Evolutionary conservation across 37 sponge, comb jelly and placozoan species (phyloP), one percentile per base, ranked within the genome.

Genomic region (Cliona cf. orientalis): DNA sequence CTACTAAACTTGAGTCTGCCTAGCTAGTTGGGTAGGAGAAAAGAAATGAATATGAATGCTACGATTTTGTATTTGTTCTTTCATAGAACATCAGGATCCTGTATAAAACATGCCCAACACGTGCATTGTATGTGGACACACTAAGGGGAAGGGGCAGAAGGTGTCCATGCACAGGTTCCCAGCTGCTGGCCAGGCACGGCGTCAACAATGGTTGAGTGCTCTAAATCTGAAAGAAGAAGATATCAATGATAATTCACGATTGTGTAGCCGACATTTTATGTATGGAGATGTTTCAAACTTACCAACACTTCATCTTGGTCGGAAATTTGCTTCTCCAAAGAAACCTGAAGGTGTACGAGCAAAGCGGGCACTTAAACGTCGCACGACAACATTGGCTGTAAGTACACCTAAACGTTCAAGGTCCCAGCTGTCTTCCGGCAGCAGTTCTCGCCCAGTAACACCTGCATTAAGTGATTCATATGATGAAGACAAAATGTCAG

Each of bases 241-340:
- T n/a, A 62, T 77, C 26, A 38, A 36, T 17, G 78, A 40, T 17
- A 42, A 60, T n/a, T 40, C 9, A 2, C 63, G 45, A 11, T 63
- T 77, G 28, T 80, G 81, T 57, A 40, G 81, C 42, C 39, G 71
- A 21, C 70, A 80, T 42, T 80, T 68, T 55, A 70, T 57, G 5
- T 41, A 69, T 31, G 81, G 70, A n/a, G 71, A 80, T 40, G 37
- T 17, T 17, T 39, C 34, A n/a, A 21, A 68, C 46, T 21, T 45
- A 26, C 73, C 82, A 22, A 35, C 34, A 40, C 17, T 65, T 19
- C 41, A 12, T 14, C 28, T 72, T 42, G 72, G 72, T 31, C 71
- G 46, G 46, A 12, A 38, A 3, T 69, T 81, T 71, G 71, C 60
- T 32, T 81, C 81, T 2, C 81, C 72, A 34, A 59, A 38, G 61